These are phyloP conservation scores for Athene noctua DNA, from an alignment of 2,113 vertebrate species.

Conservation along the genomic window DNA sequence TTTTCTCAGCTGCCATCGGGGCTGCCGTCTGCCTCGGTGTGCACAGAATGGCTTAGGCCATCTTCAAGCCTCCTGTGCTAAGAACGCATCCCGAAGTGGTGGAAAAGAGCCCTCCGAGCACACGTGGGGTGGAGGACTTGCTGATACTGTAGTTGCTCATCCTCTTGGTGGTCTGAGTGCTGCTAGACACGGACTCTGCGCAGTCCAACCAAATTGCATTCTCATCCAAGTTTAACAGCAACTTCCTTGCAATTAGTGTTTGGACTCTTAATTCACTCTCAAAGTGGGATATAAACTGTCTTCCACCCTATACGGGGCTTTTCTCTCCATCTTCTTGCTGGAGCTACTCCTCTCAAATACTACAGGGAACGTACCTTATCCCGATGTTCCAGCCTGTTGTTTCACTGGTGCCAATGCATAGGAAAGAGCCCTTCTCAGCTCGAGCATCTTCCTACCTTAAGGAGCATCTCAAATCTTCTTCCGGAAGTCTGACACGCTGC, in stretches of 20 bases:
- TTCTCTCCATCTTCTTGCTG: background rate
- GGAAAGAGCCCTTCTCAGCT: background rate
- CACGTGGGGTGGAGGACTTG: background rate
- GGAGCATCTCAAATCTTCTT: conserved; percentile 24
- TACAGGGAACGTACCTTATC: background rate
- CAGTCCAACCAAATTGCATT: background rate
- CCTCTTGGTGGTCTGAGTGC: background rate
- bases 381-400: conserved; percentile 7
- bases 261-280: background rate
- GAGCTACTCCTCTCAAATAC: conserved; percentile 1
- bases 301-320: background rate
- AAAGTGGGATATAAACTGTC: conserved; percentile 21
- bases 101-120: background rate
- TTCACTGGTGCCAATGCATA: conserved; percentile 21
- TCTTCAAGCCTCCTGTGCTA: background rate
- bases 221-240: background rate
- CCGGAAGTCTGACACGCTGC: background rate
- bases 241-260: background rate
- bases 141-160: background rate
- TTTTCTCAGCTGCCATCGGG: background rate
- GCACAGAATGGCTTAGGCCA: background rate
- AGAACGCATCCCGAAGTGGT: background rate
- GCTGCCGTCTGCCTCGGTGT: background rate
- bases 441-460: conserved; percentile 23
- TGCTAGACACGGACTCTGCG: background rate